Evolutionary conservation across 2,113 vertebrate species (phyloP).

Genomic region (Muntiacus reevesi): DNA sequence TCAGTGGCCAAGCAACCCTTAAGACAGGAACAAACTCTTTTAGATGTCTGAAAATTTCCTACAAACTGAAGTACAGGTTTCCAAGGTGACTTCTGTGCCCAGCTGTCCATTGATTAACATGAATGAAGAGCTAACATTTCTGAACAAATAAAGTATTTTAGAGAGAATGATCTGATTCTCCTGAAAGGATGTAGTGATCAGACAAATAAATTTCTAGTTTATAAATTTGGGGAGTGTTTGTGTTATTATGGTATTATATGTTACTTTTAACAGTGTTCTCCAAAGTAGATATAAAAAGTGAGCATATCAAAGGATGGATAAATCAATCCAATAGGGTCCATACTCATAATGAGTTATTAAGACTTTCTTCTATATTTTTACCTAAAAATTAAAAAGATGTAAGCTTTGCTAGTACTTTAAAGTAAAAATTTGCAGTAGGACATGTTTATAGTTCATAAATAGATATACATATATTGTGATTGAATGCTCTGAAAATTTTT

Average conservation of each 20-base stretch:
- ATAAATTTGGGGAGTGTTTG: background rate
- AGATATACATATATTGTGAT: background rate
- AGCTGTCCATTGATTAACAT: background rate
- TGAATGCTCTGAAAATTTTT: background rate
- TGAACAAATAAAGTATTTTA: slow-evolving; percentile 21
- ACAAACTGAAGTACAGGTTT: slow-evolving; percentile 29
- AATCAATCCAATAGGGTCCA: background rate
- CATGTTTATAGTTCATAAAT: background rate
- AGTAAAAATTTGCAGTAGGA: background rate
- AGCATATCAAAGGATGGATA: background rate
- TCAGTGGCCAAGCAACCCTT: slow-evolving; percentile 61
- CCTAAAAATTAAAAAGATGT: background rate
- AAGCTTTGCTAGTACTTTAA: background rate
- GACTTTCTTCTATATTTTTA: background rate
- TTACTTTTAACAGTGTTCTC: background rate
- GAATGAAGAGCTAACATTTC: slow-evolving; percentile 16
- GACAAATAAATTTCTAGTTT: slow-evolving; percentile 25
- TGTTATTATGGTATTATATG: background rate
- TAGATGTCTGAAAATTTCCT: slow-evolving; percentile 58
- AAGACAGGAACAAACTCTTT: slow-evolving; percentile 60
- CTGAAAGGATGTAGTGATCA: background rate
- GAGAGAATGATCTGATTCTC: background rate
- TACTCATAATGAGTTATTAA: background rate
- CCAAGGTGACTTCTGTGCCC: slow-evolving; percentile 30
- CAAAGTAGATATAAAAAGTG: background rate